Evolutionary conservation across 92 coral and sea anemone genomes (phyloP).

Genomic region (Porites cylindrica): DNA sequence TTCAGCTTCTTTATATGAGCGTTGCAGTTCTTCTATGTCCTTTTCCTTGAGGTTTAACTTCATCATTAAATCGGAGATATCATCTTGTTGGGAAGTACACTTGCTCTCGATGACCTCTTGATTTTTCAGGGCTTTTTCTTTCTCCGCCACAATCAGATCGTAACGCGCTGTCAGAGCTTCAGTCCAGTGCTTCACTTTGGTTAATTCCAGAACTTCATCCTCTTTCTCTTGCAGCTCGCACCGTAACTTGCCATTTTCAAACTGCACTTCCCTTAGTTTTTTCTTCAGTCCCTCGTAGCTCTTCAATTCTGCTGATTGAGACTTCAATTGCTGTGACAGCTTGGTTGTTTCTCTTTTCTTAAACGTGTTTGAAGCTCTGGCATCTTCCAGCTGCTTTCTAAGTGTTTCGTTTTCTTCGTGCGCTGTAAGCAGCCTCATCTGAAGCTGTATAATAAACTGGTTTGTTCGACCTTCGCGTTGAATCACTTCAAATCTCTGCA

Average conservation of each 20-base stretch:
- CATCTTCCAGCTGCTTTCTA: conserved; percentile 42
- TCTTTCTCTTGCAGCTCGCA: conserved; percentile 73
- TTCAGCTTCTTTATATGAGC: conserved; percentile 56
- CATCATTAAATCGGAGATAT: conserved; percentile 56
- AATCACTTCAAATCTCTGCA: conserved; percentile 52
- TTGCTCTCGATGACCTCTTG: conserved; percentile 55
- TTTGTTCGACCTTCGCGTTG: conserved; percentile 60
- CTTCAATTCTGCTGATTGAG: conserved; percentile 71
- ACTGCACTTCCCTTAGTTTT: conserved; percentile 67
- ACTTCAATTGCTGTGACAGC: conserved; percentile 59
- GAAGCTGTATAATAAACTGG: conserved; percentile 75
- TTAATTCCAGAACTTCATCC: conserved; percentile 53
- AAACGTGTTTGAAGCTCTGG: conserved; percentile 31
- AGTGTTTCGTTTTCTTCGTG: conserved; percentile 49
- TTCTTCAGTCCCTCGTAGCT: conserved; percentile 66
- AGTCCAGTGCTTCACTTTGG: conserved; percentile 84
- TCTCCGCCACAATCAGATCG: conserved; percentile 73
- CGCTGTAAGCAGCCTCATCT: conserved; percentile 62
- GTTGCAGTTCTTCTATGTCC: conserved; percentile 68
- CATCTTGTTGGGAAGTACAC: conserved; percentile 40
- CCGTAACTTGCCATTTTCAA: conserved; percentile 53
- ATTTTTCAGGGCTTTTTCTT: conserved; percentile 58
- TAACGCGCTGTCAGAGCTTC: conserved; percentile 82
- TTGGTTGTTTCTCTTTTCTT: conserved; percentile 66
- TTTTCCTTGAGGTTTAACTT: conserved; percentile 71